A percentile compares a stretch with the other conserved stretches of the same genome.
Conservation (phyloP, 2,888 invertebrate genomes). For the Pegoplata infirma region DNA sequence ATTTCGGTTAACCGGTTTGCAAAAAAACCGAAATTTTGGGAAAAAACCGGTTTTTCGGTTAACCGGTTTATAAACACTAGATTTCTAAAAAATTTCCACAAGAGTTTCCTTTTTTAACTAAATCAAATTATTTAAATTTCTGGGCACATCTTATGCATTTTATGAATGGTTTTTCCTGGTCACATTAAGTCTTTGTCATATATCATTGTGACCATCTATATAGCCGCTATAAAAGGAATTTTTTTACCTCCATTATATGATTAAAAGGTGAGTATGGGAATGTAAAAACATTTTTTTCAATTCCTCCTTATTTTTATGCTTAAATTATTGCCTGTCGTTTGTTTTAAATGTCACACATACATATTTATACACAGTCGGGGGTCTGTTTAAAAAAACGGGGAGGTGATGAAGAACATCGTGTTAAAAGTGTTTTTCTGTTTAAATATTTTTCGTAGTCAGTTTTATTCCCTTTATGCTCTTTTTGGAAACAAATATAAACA, state of each 20-base stretch:
- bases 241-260: not conserved
- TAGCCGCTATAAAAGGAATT: not conserved
- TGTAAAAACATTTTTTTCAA: not conserved
- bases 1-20: too few relatives aligned
- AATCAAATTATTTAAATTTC: too few relatives aligned
- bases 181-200: not conserved
- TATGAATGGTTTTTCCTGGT: too few relatives aligned
- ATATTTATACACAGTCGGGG: not conserved
- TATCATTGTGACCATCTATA: not conserved
- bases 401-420: not conserved
- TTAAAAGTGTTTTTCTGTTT: not conserved
- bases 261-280: not conserved
- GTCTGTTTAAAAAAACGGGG: not conserved
- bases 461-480: slow-evolving; percentile 30
- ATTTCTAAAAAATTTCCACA: too few relatives aligned
- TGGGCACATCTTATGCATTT: too few relatives aligned
- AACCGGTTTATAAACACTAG: too few relatives aligned
- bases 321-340: slow-evolving; percentile 5
- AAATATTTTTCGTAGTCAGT: not conserved
- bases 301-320: not conserved
- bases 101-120: too few relatives aligned
- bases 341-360: not conserved
- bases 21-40: too few relatives aligned
- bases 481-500: not conserved
- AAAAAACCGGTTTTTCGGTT: too few relatives aligned